Evolutionary conservation across 2,888 invertebrate genomes (phyloP).

Genomic region (Girardia tigrina): DNA sequence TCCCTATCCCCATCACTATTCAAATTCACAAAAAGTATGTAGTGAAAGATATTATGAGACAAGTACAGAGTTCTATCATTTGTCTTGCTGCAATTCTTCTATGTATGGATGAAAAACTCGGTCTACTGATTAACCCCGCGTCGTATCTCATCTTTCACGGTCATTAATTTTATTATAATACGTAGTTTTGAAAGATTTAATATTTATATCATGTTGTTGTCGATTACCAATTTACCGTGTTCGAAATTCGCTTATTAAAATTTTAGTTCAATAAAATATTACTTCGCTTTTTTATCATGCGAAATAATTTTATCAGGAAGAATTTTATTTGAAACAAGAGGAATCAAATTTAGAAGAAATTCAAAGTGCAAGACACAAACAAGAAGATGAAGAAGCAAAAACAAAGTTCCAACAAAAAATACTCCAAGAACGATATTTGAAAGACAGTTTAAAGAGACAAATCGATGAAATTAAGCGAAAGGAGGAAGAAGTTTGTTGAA

Average conservation of each 20-base stretch:
- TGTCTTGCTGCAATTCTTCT: too few relatives aligned
- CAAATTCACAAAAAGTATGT: too few relatives aligned
- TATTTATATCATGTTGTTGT: too few relatives aligned
- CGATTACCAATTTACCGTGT: not conserved
- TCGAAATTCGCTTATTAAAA: not conserved
- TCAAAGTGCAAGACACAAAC: not conserved
- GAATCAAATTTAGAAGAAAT: not conserved
- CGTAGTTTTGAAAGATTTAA: not conserved
- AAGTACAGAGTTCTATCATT: too few relatives aligned
- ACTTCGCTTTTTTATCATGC: not conserved
- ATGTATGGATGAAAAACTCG: too few relatives aligned
- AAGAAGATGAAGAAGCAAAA: not conserved
- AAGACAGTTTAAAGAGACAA: not conserved
- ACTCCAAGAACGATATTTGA: not conserved
- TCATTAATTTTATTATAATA: not conserved
- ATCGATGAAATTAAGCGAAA: constrained; percentile 4
- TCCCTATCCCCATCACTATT: too few relatives aligned
- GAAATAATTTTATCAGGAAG: not conserved
- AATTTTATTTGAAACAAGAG: not conserved
- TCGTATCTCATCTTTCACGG: too few relatives aligned
- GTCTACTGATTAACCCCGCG: too few relatives aligned
- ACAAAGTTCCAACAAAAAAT: not conserved
- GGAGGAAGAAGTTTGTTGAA: not conserved
- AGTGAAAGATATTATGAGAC: too few relatives aligned
- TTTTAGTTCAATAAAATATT: not conserved